A percentile compares a stretch with the other conserved stretches of the same genome.
phyloP scores from a whole-genome alignment of 2,113 vertebrate species.

The Malurus alboscapulatus region DNA sequence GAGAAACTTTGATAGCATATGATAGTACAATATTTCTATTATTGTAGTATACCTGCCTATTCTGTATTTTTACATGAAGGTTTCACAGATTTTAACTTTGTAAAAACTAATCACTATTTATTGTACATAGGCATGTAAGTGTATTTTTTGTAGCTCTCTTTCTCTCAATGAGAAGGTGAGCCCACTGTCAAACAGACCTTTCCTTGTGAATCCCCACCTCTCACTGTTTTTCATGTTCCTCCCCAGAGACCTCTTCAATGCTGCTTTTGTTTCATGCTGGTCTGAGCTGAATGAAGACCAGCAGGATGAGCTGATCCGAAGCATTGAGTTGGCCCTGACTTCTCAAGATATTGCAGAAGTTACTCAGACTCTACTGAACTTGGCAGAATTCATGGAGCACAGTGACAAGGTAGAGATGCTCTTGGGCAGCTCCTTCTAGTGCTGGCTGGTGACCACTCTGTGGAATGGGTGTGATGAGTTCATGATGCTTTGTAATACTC shows the following conservation, averaged over 20 bases:
- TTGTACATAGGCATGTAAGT: background rate
- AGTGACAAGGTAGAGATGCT: slow-evolving; percentile 89
- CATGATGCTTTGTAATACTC: accelerated
- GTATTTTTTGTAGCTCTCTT: background rate
- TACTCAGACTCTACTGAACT: slow-evolving; percentile 94
- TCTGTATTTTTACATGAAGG: background rate
- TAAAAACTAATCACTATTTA: background rate
- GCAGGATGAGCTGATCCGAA: slow-evolving; percentile 96
- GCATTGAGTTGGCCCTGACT: slow-evolving; percentile 93
- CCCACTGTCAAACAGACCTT: background rate
- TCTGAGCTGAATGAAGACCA: slow-evolving; percentile 97
- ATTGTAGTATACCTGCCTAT: background rate
- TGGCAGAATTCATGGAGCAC: slow-evolving; percentile 99
- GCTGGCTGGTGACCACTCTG: background rate
- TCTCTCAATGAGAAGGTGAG: background rate
- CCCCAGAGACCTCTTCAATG: slow-evolving; percentile 94
- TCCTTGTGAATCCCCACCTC: background rate
- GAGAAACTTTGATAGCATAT: background rate
- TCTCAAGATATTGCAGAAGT: slow-evolving; percentile 98
- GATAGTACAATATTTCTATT: background rate
- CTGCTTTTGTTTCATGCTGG: slow-evolving; percentile 98
- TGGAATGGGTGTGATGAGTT: background rate
- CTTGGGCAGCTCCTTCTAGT: background rate
- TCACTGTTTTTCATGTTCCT: background rate
- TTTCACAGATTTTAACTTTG: background rate